These are phyloP conservation scores for Diabrotica virgifera DNA, from an alignment of 1,140 invertebrate species.

Conservation along the genomic window DNA sequence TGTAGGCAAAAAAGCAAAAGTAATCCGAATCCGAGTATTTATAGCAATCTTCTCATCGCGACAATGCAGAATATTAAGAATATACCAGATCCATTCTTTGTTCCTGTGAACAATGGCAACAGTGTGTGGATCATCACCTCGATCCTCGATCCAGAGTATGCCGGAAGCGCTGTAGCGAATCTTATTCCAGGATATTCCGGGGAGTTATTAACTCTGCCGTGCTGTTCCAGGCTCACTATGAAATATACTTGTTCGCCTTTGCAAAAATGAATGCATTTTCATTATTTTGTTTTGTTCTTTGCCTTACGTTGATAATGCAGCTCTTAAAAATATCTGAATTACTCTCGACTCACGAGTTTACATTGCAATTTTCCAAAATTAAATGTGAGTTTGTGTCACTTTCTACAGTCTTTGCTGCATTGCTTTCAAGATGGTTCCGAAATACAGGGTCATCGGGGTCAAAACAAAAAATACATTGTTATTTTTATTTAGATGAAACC, in stretches of 20 bases:
- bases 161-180: conserved; percentile 23
- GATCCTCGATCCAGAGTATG: conserved; percentile 15
- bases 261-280: conserved; percentile 40
- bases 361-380: conserved; percentile 4
- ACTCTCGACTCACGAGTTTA: conserved; percentile 5
- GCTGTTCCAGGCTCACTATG: conserved; percentile 22
- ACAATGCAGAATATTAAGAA: conserved; percentile 25
- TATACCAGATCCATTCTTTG: conserved; percentile 14
- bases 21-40: conserved; percentile 6
- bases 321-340: conserved; percentile 17
- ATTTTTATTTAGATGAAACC: no score
- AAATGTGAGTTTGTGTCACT: conserved; percentile 2
- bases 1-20: neutral
- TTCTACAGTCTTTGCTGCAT: neutral
- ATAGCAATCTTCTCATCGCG: conserved; percentile 22
- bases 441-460: neutral
- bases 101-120: conserved; percentile 23
- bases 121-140: conserved; percentile 32
- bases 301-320: conserved; percentile 21
- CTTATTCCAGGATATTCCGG: conserved; percentile 23
- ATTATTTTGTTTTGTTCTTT: conserved; percentile 35
- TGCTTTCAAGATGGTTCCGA: neutral
- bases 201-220: conserved; percentile 24
- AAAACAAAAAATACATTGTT: no score
- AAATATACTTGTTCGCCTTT: conserved; percentile 28